Conservation (phyloP, 2,797 vertebrate genomes). For the Peromyscus nudipes region DNA sequence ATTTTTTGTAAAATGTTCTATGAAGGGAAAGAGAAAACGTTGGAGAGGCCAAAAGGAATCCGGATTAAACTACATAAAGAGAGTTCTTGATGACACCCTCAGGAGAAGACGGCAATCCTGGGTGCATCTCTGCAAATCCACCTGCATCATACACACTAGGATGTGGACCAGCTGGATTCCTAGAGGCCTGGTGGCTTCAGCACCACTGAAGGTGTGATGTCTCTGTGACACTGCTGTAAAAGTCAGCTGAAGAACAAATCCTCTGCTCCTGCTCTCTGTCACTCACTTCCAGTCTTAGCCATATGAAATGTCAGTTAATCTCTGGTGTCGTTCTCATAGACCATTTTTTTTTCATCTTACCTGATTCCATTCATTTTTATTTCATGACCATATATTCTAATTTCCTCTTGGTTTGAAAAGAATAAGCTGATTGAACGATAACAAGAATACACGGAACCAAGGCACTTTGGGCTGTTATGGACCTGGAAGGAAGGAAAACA, state of each 20-base stretch:
- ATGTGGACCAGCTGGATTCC: background rate
- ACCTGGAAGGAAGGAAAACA: slow-evolving; percentile 89
- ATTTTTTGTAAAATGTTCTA: slow-evolving; percentile 2
- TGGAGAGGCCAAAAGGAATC: background rate
- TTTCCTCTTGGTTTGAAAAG: slow-evolving; percentile 97
- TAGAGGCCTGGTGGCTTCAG: background rate
- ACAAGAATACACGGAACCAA: slow-evolving; percentile 94
- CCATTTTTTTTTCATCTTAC: slow-evolving; percentile 85
- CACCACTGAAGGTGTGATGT: background rate
- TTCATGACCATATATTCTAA: slow-evolving; percentile 95
- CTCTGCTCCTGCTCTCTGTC: background rate
- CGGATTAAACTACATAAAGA: background rate
- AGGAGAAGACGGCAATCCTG: background rate
- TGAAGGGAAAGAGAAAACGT: background rate
- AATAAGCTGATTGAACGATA: slow-evolving; percentile 96
- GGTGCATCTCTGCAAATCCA: background rate
- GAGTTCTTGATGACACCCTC: background rate
- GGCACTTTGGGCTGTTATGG: slow-evolving; percentile 96
- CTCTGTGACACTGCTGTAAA: background rate
- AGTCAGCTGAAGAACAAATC: slow-evolving; percentile 20
- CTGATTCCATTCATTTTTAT: slow-evolving; percentile 94
- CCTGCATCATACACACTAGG: background rate
- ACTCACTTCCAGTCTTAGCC: slow-evolving; percentile 24
- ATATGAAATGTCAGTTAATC: slow-evolving; percentile 25
- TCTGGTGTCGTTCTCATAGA: background rate